These are phyloP conservation scores for Fragum whitleyi DNA, from an alignment of 2,888 invertebrate species.

Conservation along the genomic window DNA sequence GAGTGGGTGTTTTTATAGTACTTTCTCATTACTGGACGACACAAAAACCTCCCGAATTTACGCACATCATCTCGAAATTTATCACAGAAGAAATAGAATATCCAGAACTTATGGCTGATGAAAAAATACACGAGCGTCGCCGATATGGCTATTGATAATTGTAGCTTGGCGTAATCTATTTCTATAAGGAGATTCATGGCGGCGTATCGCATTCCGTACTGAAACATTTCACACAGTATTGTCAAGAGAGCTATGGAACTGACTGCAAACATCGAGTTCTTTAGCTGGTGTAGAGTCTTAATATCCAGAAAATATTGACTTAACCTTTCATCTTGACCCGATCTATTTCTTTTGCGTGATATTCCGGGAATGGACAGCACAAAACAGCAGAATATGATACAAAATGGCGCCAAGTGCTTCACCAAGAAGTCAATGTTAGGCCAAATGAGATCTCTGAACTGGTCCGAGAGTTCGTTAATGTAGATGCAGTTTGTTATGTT, in stretches of 20 bases:
- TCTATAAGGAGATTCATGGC: conserved; percentile 26
- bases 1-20: conserved; percentile 29
- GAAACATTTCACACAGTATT: conserved; percentile 38
- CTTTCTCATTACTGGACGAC: conserved; percentile 34
- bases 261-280: conserved; percentile 40
- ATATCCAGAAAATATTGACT: conserved; percentile 78
- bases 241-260: conserved; percentile 33
- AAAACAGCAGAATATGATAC: conserved; percentile 73
- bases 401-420: conserved; percentile 76
- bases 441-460: conserved; percentile 78
- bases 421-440: conserved; percentile 78
- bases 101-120: conserved; percentile 74
- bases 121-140: conserved; percentile 67
- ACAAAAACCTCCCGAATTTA: conserved; percentile 26
- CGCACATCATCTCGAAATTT: conserved; percentile 70
- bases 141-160: conserved; percentile 60
- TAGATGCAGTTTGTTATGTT: conserved; percentile 66
- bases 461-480: conserved; percentile 74
- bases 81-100: conserved; percentile 72
- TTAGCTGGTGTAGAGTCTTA: conserved; percentile 72
- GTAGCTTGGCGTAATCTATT: conserved; percentile 32
- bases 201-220: conserved; percentile 36
- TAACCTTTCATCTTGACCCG: conserved; percentile 65
- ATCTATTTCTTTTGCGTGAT: conserved; percentile 14
- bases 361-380: conserved; percentile 53